Evolutionary conservation across 2,888 invertebrate genomes (phyloP).

Genomic region (Anaspis maculata): DNA sequence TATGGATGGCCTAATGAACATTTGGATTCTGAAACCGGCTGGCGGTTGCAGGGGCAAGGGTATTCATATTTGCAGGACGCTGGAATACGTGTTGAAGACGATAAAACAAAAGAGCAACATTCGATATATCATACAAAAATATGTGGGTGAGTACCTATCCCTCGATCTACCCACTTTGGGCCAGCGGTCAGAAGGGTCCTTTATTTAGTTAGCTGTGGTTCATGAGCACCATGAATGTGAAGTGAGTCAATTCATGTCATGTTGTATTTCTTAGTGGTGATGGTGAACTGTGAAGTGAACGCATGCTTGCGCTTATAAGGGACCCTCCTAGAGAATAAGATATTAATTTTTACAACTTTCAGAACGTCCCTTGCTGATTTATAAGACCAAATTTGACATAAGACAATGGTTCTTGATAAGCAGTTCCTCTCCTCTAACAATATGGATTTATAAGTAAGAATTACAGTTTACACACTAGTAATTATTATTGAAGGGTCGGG

Average conservation of each 20-base stretch:
- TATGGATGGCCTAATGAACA: constrained; percentile 72
- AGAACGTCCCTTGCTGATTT: constrained; percentile 66
- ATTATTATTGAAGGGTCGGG: no score
- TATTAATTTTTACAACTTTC: no score
- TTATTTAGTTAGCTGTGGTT: no score
- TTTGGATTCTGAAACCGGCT: constrained; percentile 87
- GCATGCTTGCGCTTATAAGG: background rate
- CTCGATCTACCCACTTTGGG: constrained; percentile 1
- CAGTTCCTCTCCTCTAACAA: constrained; percentile 64
- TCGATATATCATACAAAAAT: constrained; percentile 81
- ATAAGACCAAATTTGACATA: constrained; percentile 86
- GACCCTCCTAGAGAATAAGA: no score
- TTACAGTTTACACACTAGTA: no score
- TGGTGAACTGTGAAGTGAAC: no score
- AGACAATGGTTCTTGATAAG: constrained; percentile 84
- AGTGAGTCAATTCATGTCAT: no score
- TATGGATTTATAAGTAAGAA: constrained; percentile 77
- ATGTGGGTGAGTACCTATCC: constrained; percentile 75
- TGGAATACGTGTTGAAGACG: constrained; percentile 62
- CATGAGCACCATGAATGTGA: no score
- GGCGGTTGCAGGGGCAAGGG: constrained; percentile 76
- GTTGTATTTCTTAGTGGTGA: no score
- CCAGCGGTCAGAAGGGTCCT: no score
- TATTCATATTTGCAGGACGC: constrained; percentile 68
- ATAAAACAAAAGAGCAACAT: constrained; percentile 49